Conservation (phyloP, 2,797 vertebrate species). For the Fratercula arctica region DNA sequence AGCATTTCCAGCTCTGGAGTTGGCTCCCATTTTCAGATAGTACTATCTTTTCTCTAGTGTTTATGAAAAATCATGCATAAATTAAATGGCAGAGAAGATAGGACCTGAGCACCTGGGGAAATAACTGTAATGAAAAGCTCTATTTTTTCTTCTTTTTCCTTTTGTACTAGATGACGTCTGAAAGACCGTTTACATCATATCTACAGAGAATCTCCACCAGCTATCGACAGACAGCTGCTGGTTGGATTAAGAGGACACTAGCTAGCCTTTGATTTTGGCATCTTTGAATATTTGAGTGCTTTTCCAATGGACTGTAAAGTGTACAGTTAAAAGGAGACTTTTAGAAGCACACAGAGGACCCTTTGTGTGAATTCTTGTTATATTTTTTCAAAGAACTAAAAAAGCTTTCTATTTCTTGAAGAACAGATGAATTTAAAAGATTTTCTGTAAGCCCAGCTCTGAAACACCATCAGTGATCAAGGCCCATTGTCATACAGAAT, state of each 20-base stretch:
- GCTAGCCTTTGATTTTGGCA: slow-evolving; percentile 33
- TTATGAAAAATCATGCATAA: background rate
- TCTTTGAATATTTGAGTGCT: slow-evolving; percentile 9
- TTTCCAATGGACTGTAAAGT: background rate
- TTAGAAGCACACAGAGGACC: background rate
- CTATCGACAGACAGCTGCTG: background rate
- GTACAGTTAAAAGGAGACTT: slow-evolving; percentile 3
- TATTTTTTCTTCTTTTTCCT: background rate
- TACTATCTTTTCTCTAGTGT: background rate
- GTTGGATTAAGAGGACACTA: slow-evolving; percentile 8
- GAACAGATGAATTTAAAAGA: background rate
- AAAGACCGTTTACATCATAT: background rate
- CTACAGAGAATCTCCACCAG: background rate
- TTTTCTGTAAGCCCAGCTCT: background rate
- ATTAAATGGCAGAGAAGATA: background rate
- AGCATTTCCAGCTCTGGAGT: background rate
- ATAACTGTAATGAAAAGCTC: background rate
- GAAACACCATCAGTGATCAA: background rate
- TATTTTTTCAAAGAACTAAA: slow-evolving; percentile 20
- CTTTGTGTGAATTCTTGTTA: background rate
- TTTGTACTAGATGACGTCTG: background rate
- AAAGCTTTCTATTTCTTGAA: background rate
- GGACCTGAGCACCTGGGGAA: background rate
- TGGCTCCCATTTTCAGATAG: background rate
- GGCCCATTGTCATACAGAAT: background rate